Conservation (phyloP, 2,113 vertebrate species). For the Orycteropus afer region DNA sequence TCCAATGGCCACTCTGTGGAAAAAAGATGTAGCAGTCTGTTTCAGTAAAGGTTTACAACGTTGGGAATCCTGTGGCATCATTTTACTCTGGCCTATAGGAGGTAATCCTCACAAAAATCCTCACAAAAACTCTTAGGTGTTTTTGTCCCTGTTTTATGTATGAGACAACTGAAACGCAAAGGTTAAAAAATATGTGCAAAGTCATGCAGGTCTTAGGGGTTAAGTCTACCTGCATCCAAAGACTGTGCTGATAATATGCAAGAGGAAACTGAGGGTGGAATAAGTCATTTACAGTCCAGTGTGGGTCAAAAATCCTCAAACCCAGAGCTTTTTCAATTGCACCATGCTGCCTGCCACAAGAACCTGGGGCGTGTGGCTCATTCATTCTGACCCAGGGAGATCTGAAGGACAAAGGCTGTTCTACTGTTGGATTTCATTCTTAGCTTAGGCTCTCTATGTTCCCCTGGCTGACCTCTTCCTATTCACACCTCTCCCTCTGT, state of each 20-base stretch:
- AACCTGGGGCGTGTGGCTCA: constrained; percentile 11
- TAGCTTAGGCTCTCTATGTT: not conserved
- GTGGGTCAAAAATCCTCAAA: not conserved
- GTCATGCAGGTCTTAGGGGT: not conserved
- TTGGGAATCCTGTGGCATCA: not conserved
- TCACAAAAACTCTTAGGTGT: not conserved
- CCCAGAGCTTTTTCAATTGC: not conserved
- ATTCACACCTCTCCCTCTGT: constrained; percentile 8
- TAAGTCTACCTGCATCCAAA: not conserved
- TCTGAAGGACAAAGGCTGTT: constrained; percentile 31
- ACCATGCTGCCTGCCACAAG: not conserved
- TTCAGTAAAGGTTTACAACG: too few species aligned
- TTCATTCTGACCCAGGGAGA: constrained; percentile 1
- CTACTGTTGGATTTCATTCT: not conserved
- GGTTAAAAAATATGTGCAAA: not conserved
- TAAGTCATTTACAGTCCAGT: constrained; percentile 8
- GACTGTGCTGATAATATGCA: not conserved
- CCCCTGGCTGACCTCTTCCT: not conserved
- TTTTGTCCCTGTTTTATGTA: not conserved
- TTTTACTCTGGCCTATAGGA: not conserved
- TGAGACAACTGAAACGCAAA: not conserved
- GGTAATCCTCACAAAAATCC: not conserved
- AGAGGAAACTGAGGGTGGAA: not conserved
- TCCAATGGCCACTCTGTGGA: not conserved
- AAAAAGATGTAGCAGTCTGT: too few species aligned